A percentile compares a stretch with the other conserved stretches of the same genome.
Conservation (phyloP, 2,888 invertebrate species). For the Lottia scabra region DNA sequence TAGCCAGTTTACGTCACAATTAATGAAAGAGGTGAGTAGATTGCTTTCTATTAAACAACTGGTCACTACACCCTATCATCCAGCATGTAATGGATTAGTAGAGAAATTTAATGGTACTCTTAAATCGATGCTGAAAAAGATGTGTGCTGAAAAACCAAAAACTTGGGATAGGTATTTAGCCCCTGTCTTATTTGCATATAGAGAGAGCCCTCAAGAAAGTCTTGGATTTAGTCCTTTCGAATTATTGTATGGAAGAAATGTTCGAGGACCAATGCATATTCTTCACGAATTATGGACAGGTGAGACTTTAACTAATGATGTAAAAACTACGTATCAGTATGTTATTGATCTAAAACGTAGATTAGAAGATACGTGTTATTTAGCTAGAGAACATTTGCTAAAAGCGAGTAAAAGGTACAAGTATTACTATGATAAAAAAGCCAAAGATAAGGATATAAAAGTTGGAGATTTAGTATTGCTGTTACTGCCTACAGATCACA, state of each 20-base stretch:
- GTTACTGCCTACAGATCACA: slow-evolving; percentile 28
- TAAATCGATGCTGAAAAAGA: slow-evolving; percentile 34
- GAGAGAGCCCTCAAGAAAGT: slow-evolving; percentile 26
- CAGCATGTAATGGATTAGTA: slow-evolving; percentile 17
- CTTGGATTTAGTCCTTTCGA: slow-evolving; percentile 28
- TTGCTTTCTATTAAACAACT: slow-evolving; percentile 18
- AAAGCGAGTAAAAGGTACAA: slow-evolving; percentile 8
- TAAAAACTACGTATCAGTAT: slow-evolving; percentile 7
- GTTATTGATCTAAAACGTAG: slow-evolving; percentile 16
- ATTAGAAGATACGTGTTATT: slow-evolving; percentile 15
- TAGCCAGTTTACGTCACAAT: slow-evolving; percentile 34
- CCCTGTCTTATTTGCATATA: slow-evolving; percentile 27
- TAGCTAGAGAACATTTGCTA: slow-evolving; percentile 24
- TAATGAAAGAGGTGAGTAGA: slow-evolving; percentile 30
- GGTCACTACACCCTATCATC: slow-evolving; percentile 24
- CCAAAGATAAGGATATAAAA: slow-evolving; percentile 16
- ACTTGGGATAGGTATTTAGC: slow-evolving; percentile 40
- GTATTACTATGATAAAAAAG: slow-evolving; percentile 25
- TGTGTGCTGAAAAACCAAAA: slow-evolving; percentile 28
- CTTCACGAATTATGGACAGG: slow-evolving; percentile 15
- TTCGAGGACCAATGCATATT: slow-evolving; percentile 26
- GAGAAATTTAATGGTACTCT: slow-evolving; percentile 28
- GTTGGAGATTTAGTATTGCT: slow-evolving; percentile 30
- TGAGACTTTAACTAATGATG: background rate
- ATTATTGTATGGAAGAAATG: slow-evolving; percentile 22